A percentile compares a stretch with the other conserved stretches of the same genome.
Conservation (phyloP, 2,797 vertebrate genomes). For the Menidia menidia region DNA sequence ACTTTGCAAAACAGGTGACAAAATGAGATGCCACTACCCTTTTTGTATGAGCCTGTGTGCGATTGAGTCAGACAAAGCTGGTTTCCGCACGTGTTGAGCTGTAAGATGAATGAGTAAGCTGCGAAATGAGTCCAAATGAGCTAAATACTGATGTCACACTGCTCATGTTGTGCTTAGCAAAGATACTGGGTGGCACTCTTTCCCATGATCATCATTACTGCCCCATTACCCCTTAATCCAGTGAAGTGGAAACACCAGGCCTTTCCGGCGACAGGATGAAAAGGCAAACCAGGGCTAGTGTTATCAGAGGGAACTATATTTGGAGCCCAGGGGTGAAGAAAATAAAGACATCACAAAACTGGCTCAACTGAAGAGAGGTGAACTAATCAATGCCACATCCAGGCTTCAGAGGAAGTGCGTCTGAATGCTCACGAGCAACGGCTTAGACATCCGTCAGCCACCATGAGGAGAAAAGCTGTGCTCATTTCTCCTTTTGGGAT, state of each 20-base stretch:
- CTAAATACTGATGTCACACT: not conserved
- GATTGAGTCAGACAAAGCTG: not conserved
- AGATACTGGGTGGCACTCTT: not conserved
- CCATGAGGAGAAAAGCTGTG: slow-evolving; percentile 21
- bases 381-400: slow-evolving; percentile 36
- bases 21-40: slow-evolving; percentile 28
- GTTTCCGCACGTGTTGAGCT: not conserved
- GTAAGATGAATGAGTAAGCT: not conserved
- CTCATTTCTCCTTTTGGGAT: slow-evolving; percentile 2
- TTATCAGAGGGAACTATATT: slow-evolving; percentile 15
- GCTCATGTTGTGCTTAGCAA: not conserved
- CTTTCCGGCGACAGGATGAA: slow-evolving; percentile 16
- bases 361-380: slow-evolving; percentile 35
- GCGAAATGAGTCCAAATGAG: not conserved
- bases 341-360: slow-evolving; percentile 18
- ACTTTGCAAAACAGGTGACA: slow-evolving; percentile 30
- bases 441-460: slow-evolving; percentile 31
- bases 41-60: not conserved
- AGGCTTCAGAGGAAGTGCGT: slow-evolving; percentile 34
- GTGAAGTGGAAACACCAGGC: not conserved
- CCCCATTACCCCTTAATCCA: not conserved
- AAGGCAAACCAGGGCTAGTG: not conserved
- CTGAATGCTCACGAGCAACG: slow-evolving; percentile 43
- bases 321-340: slow-evolving; percentile 19
- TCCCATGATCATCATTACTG: not conserved